Evolutionary conservation across 53 echinoderm and acorn worm species (phyloP), one percentile per base, ranked within the genome.

Genomic region (Actinopyga echinites): DNA sequence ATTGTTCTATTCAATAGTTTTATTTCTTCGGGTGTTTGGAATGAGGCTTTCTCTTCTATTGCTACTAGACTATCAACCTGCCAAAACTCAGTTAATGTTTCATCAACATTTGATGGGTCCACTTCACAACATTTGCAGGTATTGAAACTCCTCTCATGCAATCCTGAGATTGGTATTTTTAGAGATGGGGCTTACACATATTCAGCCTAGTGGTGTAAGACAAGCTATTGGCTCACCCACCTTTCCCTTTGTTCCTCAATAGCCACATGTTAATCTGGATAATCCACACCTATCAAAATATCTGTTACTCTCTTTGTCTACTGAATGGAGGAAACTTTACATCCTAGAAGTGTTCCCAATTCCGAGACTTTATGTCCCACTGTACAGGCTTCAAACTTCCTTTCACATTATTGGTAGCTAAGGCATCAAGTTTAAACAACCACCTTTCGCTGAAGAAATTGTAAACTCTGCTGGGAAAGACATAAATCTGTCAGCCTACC

Each of bases 281-380:
- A 26, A 73, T 83, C 60, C 22, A 29, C 60, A n/a, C 6, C 86
- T 68, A n/a, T n/a, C n/a, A n/a, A n/a, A n/a, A 13, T 79, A 79
- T 17, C 79, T 37, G 8, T 79, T 23, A 22, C 37, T 43, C 75
- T 67, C 31, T 7, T 8, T 10, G 34, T 20, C 53, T 34, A 53
- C 22, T 68, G 0, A 37, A 30, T 8, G 1, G 8, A 34, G 86
- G 86, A 33, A 80, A 80, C 7, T 80, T 43, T 20, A 80, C 81
- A 58, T 75, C 68, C n/a, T 37, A 42, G 23, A 86, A 25, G 54
- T 86, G 68, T 49, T 33, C 29, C 68, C 65, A 80, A 37, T 66
- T 62, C 31, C 49, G 65, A n/a, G 49, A 59, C 6, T 22, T 3
- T 22, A 21, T 75, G n/a, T 32, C 8, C 85, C 75, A 85, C 35